Evolutionary conservation across 2,113 vertebrate species (phyloP), one percentile per base, ranked within the genome.

Genomic region (Oreochromis spilurus): DNA sequence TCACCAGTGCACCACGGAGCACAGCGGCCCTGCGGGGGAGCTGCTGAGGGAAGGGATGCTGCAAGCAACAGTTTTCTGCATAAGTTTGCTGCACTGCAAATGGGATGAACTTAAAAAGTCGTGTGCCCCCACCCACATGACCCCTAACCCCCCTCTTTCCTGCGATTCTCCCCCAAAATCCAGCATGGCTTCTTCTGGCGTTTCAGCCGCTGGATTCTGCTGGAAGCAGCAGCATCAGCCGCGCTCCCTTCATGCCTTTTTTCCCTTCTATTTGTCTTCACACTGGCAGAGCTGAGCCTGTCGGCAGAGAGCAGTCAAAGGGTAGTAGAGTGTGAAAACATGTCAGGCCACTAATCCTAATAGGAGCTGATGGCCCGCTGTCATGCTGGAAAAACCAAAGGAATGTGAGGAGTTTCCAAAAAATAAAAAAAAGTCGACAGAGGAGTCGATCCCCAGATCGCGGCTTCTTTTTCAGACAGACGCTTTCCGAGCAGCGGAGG

Each of bases 311-410:
- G 91, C 84, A 85, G 86, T 87, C 79, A 89, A 84, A 92, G 89
- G 91, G 92, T 93, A 87, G 88, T 91, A 92, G 90, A 82, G 91
- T 91, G 91, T 91, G 93, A 93, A 95, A 95, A 94, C 92, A 91
- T 82, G 90, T 95, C 95, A 94, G 89, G 84, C 65, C 88, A 65
- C 91, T 96, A 95, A 95, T 95, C 94, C 94, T 96, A 94, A 96
- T 93, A 92, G 87, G 87, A 94, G 92, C 84, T 92, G 95, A 96
- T 94, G 91, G 94, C 88, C 92, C 17, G 87, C 93, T 93, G 95
- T 96, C 95, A 94, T 89, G 91, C 95, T 92, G 89, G 82, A 84
- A 31, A 93, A 94, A 92, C 72, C 92, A 95, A 95, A 92, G 93
- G 91, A 93, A 91, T 88, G 92, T 29, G 84, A 91, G 86, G 57